Percentiles rank a stretch among this genome's conserved stretches.
phyloP scores from a whole-genome alignment of 2,797 vertebrate genomes.

The Hippopotamyrus pictus region DNA sequence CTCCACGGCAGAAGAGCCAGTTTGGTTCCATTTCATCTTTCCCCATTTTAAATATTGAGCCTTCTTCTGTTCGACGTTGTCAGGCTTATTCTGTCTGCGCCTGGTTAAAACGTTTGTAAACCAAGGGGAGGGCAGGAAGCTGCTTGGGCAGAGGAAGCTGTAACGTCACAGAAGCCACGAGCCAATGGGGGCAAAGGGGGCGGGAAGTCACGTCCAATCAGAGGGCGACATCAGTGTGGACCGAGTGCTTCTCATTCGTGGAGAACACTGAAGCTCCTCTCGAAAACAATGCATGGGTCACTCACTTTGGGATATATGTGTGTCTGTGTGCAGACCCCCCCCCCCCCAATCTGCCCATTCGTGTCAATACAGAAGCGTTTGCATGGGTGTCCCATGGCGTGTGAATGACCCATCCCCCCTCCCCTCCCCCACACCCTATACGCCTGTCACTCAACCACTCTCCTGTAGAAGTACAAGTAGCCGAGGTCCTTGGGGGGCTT shows the following conservation, averaged over 20 bases:
- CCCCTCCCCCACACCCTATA: conserved; percentile 6
- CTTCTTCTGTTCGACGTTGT: conserved; percentile 27
- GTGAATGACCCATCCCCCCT: conserved; percentile 28
- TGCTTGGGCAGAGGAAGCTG: conserved; percentile 30
- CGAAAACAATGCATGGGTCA: background rate
- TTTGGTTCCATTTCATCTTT: conserved; percentile 20
- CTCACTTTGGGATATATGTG: background rate
- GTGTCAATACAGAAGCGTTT: conserved; percentile 47
- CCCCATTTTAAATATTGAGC: conserved; percentile 29
- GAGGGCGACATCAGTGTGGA: conserved; percentile 31
- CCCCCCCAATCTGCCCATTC: conserved; percentile 13
- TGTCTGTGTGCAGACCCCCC: background rate
- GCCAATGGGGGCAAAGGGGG: conserved; percentile 38
- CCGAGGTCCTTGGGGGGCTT: conserved; percentile 98
- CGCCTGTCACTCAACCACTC: conserved; percentile 75
- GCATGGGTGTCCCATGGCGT: conserved; percentile 32
- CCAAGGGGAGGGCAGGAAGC: conserved; percentile 32
- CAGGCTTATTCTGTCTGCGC: conserved; percentile 25
- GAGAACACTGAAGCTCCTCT: background rate
- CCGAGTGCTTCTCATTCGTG: background rate
- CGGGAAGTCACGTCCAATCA: conserved; percentile 22
- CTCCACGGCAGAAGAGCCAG: conserved; percentile 35
- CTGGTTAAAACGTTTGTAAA: conserved; percentile 35
- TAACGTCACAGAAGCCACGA: conserved; percentile 41
- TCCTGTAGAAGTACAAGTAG: conserved; percentile 97